A percentile compares a stretch with the other conserved stretches of the same genome.
phyloP scores from a whole-genome alignment of 2,888 invertebrate genomes.

The Pseudolycoriella hygida region DNA sequence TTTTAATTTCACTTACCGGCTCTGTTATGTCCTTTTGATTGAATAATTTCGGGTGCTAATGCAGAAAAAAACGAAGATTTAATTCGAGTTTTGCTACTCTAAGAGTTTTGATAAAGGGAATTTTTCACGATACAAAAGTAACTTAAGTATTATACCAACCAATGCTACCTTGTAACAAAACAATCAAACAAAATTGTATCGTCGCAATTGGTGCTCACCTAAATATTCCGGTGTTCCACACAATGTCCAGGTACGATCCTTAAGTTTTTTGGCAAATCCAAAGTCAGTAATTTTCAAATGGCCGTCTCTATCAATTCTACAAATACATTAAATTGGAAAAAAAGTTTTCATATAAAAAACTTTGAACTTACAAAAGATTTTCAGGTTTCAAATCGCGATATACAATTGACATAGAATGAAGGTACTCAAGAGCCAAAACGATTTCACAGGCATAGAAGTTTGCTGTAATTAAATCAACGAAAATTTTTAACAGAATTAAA shows the following conservation, averaged over 20 bases:
- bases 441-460: slow-evolving; percentile 94
- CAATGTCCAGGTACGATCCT: slow-evolving; percentile 89
- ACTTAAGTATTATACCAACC: too few relatives aligned
- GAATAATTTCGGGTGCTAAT: slow-evolving; percentile 89
- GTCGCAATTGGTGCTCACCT: background rate
- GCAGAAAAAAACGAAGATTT: background rate
- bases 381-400: slow-evolving; percentile 86
- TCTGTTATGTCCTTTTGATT: slow-evolving; percentile 94
- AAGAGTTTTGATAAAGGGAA: too few relatives aligned
- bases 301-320: slow-evolving; percentile 66
- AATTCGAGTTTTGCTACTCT: background rate
- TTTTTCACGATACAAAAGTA: too few relatives aligned
- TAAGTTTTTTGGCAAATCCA: slow-evolving; percentile 89
- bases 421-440: slow-evolving; percentile 80
- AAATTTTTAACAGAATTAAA: too few relatives aligned
- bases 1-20: slow-evolving; percentile 28
- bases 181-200: too few relatives aligned
- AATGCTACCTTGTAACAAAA: too few relatives aligned
- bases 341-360: too few relatives aligned
- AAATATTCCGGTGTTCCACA: slow-evolving; percentile 92
- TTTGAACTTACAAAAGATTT: slow-evolving; percentile 45
- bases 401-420: slow-evolving; percentile 76
- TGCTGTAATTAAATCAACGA: slow-evolving; percentile 31
- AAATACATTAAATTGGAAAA: too few relatives aligned
- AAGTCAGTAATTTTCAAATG: slow-evolving; percentile 97